These are phyloP conservation scores for Gari tellinella DNA, from an alignment of 2,888 invertebrate species.

Conservation along the genomic window DNA sequence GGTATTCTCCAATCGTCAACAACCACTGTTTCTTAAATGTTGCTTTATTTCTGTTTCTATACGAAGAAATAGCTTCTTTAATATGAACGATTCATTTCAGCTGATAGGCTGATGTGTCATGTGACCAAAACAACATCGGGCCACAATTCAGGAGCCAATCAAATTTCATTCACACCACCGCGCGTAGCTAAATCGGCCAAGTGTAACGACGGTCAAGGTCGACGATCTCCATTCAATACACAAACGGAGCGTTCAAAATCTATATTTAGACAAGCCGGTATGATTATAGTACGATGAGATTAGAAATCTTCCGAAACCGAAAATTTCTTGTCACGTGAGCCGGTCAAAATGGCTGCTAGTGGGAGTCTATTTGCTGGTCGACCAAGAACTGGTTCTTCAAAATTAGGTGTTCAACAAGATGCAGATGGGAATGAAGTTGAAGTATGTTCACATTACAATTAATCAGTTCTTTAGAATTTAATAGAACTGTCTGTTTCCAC, in stretches of 20 bases:
- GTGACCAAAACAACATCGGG: constrained; percentile 65
- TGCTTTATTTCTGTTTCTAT: not conserved
- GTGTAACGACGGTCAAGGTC: constrained; percentile 34
- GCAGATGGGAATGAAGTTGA: constrained; percentile 81
- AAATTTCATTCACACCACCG: constrained; percentile 33
- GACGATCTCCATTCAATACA: no score
- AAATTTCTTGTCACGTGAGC: constrained; percentile 53
- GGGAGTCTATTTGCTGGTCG: constrained; percentile 79
- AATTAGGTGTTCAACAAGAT: constrained; percentile 70
- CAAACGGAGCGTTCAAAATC: no score
- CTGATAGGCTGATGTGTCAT: constrained; percentile 62
- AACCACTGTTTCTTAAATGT: not conserved
- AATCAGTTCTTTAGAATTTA: no score
- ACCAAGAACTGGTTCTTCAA: constrained; percentile 75
- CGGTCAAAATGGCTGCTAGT: constrained; percentile 75
- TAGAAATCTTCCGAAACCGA: constrained; percentile 2
- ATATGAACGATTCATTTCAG: constrained; percentile 13
- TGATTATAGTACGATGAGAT: no score
- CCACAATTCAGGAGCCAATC: constrained; percentile 73
- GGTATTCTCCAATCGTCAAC: not conserved
- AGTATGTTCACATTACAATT: constrained; percentile 70
- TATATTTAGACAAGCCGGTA: no score
- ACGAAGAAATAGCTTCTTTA: no score
- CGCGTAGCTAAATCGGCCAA: constrained; percentile 47
- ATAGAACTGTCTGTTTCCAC: no score